Evolutionary conservation across 1,140 invertebrate species (phyloP).

Genomic region (Drosophila nigrodunni): DNA sequence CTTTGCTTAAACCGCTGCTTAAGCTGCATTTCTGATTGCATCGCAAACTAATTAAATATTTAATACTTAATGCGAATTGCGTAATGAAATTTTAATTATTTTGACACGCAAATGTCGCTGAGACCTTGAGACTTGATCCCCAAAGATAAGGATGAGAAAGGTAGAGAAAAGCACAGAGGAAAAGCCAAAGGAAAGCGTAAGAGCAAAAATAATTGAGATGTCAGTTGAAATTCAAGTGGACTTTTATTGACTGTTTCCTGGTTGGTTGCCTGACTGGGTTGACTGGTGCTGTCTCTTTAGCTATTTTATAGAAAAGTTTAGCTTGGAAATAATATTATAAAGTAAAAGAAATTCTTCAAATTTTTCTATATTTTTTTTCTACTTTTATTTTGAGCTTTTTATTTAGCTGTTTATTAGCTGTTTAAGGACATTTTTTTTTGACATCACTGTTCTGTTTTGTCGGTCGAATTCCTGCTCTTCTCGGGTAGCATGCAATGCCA

Average conservation of each 20-base stretch:
- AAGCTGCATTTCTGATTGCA: slow-evolving; percentile 28
- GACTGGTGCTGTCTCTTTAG: slow-evolving; percentile 9
- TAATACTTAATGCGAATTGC: slow-evolving; percentile 37
- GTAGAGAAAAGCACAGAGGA: not conserved
- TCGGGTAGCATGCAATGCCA: slow-evolving; percentile 55
- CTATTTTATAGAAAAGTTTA: too few relatives aligned
- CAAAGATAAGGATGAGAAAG: not conserved
- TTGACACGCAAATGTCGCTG: slow-evolving; percentile 45
- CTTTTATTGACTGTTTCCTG: slow-evolving; percentile 78
- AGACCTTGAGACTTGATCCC: slow-evolving; percentile 29
- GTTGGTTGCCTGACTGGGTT: slow-evolving; percentile 49
- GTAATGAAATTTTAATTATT: slow-evolving; percentile 49
- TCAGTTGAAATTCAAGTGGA: slow-evolving; percentile 81
- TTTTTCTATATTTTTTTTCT: too few relatives aligned
- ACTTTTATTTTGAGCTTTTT: too few relatives aligned
- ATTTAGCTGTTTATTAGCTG: too few relatives aligned
- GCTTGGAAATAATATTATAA: too few relatives aligned
- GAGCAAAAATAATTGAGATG: slow-evolving; percentile 80
- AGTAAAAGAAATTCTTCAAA: too few relatives aligned
- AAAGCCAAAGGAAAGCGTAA: slow-evolving; percentile 31
- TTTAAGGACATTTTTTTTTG: too few relatives aligned
- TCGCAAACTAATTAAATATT: slow-evolving; percentile 45
- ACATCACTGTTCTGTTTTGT: not conserved
- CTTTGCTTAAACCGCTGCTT: slow-evolving; percentile 1
- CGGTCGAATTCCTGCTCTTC: slow-evolving; percentile 13